These are phyloP conservation scores for Drosophila demipolita DNA, from an alignment of 2,888 invertebrate genomes.

Conservation along the genomic window DNA sequence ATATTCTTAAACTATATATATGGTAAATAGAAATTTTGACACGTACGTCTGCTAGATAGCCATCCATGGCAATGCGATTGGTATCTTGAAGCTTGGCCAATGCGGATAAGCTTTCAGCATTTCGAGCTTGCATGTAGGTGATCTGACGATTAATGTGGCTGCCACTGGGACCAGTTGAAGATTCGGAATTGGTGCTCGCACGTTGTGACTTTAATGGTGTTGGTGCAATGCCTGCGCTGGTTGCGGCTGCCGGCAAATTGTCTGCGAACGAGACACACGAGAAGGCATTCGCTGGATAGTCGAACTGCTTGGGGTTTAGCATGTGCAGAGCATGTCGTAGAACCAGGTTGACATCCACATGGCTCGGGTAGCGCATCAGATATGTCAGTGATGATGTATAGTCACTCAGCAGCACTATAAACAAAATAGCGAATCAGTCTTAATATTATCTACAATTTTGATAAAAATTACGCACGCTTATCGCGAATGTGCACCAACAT, in stretches of 20 bases:
- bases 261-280: conserved; percentile 67
- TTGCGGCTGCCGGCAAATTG: background rate
- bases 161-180: conserved; percentile 25
- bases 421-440: background rate
- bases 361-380: conserved; percentile 89
- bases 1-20: background rate
- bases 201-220: conserved; percentile 8
- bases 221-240: background rate
- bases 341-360: conserved; percentile 88
- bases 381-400: conserved; percentile 88
- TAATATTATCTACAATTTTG: background rate
- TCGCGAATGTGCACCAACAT: conserved; percentile 91
- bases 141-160: conserved; percentile 77
- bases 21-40: background rate
- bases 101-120: conserved; percentile 77
- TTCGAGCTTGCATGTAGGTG: conserved; percentile 73
- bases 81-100: conserved; percentile 75
- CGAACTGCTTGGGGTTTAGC: conserved; percentile 85
- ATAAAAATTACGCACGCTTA: conserved; percentile 86
- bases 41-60: conserved; percentile 84
- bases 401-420: conserved; percentile 87
- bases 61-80: conserved; percentile 84
- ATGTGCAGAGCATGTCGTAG: conserved; percentile 87
- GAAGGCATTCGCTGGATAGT: conserved; percentile 83
- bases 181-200: conserved; percentile 53